phyloP scores from a whole-genome alignment of 2,888 invertebrate species.

The Tortricodes alternella region DNA sequence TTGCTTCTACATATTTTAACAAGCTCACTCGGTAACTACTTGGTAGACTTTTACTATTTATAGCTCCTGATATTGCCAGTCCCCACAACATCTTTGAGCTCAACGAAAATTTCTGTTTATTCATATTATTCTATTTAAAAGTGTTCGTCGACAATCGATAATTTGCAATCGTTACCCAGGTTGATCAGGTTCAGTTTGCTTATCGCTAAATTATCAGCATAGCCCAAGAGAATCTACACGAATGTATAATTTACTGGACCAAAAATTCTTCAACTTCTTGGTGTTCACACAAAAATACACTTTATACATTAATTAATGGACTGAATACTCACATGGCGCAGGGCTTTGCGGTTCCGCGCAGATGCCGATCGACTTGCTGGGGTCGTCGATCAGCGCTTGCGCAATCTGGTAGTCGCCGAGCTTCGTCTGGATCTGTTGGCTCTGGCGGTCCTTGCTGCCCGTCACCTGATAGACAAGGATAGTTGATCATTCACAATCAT shows the following conservation, averaged over 20 bases:
- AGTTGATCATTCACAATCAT: background rate
- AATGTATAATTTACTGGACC: too few relatives aligned
- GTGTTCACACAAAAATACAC: background rate
- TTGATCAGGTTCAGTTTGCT: too few relatives aligned
- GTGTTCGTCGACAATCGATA: too few relatives aligned
- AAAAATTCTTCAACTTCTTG: background rate
- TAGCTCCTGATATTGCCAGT: constrained; percentile 13
- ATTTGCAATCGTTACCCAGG: too few relatives aligned
- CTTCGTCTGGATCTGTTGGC: constrained; percentile 88
- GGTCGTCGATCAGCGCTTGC: constrained; percentile 85
- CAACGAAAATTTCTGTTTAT: background rate
- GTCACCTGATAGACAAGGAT: constrained; percentile 81
- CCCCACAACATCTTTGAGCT: background rate
- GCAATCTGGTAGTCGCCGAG: constrained; percentile 87
- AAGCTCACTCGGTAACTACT: constrained; percentile 23
- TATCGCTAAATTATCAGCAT: too few relatives aligned
- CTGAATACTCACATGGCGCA: constrained; percentile 79
- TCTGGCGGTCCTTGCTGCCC: constrained; percentile 83
- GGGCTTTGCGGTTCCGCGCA: constrained; percentile 87
- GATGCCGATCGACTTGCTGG: constrained; percentile 86
- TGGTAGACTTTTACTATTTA: constrained; percentile 21
- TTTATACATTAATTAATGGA: background rate
- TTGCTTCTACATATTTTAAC: constrained; percentile 27
- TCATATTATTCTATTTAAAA: too few relatives aligned
- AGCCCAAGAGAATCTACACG: too few relatives aligned